These are phyloP conservation scores for Sicus ferrugineus DNA, from an alignment of 2,888 invertebrate genomes.

Conservation along the genomic window DNA sequence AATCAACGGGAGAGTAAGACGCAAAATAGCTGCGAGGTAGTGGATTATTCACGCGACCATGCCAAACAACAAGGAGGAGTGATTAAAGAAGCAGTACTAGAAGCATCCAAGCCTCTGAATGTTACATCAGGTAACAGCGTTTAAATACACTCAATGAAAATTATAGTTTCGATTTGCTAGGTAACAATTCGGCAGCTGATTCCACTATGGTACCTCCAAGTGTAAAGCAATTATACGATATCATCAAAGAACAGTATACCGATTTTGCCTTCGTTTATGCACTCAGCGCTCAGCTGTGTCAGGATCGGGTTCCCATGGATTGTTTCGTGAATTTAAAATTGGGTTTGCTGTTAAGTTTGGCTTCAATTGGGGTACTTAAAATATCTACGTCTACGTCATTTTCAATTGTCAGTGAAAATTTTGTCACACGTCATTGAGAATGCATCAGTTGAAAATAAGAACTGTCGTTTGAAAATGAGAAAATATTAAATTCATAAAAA, in stretches of 20 bases:
- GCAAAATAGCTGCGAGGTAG: not conserved
- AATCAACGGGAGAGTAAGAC: not conserved
- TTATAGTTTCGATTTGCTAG: not conserved
- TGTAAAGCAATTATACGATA: conserved; percentile 50
- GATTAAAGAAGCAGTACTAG: not conserved
- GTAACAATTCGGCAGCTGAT: conserved; percentile 35
- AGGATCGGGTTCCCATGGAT: conserved; percentile 61
- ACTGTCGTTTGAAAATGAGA: no score
- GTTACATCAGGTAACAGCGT: not conserved
- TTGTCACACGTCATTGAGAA: no score
- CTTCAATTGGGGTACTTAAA: conserved; percentile 58
- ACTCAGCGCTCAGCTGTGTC: conserved; percentile 61
- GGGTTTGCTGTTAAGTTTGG: conserved; percentile 63
- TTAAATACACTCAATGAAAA: not conserved
- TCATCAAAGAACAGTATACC: conserved; percentile 53
- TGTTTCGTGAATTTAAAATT: conserved; percentile 64
- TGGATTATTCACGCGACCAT: conserved; percentile 16
- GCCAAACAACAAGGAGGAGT: not conserved
- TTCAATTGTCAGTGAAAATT: no score
- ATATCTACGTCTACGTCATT: not conserved
- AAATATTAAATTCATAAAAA: no score
- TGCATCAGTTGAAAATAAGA: no score
- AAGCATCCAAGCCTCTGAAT: not conserved
- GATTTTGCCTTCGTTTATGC: conserved; percentile 63
- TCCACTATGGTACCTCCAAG: conserved; percentile 46